A percentile compares a stretch with the other conserved stretches of the same genome.
Evolutionary conservation across 2,888 invertebrate genomes (phyloP).

Genomic region (Hypsopygia costalis): DNA sequence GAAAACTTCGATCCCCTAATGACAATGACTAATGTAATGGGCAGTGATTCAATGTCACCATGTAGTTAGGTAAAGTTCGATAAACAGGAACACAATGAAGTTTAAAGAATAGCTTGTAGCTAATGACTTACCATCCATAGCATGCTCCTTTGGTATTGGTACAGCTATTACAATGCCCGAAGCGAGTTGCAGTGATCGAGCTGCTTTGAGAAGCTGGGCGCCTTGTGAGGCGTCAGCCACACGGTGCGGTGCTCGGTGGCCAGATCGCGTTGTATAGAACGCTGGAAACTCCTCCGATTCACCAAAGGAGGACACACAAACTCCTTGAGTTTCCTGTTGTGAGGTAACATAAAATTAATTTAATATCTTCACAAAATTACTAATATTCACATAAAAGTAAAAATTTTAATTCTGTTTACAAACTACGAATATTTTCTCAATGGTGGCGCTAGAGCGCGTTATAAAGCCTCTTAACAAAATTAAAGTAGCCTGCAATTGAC

Average conservation of each 20-base stretch:
- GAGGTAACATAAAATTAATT: constrained; percentile 3
- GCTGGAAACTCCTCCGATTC: constrained; percentile 91
- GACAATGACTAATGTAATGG: too few species aligned
- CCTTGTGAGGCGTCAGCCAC: constrained; percentile 83
- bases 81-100: too few species aligned
- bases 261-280: constrained; percentile 92
- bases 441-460: too few species aligned
- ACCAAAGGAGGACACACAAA: constrained; percentile 91
- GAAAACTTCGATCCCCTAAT: too few species aligned
- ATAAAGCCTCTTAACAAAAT: too few species aligned
- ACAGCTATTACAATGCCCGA: constrained; percentile 94
- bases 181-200: constrained; percentile 74
- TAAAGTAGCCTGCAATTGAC: too few species aligned
- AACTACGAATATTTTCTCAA: too few species aligned
- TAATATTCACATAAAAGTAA: too few species aligned
- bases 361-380: too few species aligned
- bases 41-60: neutral
- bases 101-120: too few species aligned
- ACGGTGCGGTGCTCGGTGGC: constrained; percentile 85
- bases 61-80: too few species aligned
- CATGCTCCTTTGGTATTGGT: constrained; percentile 89
- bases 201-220: constrained; percentile 84
- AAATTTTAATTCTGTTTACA: too few species aligned
- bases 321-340: constrained; percentile 93
- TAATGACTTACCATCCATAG: constrained; percentile 79